phyloP scores from a whole-genome alignment of 92 coral and sea anemone genomes.

The Pocillopora meandrina region DNA sequence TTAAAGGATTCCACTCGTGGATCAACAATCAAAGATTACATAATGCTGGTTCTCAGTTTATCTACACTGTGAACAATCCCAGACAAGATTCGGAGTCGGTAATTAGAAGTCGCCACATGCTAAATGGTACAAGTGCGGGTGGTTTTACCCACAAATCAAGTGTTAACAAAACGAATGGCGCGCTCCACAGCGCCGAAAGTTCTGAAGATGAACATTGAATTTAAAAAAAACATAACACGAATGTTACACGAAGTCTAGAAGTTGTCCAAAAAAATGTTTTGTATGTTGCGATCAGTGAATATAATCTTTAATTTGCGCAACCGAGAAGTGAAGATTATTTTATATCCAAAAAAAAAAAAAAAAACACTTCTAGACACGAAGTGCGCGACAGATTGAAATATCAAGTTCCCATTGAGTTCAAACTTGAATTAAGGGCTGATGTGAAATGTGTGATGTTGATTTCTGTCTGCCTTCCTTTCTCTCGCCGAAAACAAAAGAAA shows the following conservation, averaged over 20 bases:
- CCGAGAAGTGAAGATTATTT: neutral
- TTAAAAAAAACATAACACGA: neutral
- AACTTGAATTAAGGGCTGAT: neutral
- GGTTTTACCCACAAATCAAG: constrained; percentile 28
- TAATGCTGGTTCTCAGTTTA: constrained; percentile 43
- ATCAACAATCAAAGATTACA: constrained; percentile 72
- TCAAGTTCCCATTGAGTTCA: constrained; percentile 23
- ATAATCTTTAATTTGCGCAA: constrained; percentile 1
- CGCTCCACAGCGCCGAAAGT: constrained; percentile 43
- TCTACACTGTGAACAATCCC: constrained; percentile 45
- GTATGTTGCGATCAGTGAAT: neutral
- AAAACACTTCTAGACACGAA: neutral
- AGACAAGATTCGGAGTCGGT: constrained; percentile 67
- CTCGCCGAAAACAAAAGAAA: neutral
- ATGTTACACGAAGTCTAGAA: neutral
- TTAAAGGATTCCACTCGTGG: constrained; percentile 74
- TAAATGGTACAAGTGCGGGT: constrained; percentile 65
- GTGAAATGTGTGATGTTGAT: neutral
- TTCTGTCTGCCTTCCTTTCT: neutral
- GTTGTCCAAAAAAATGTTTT: neutral
- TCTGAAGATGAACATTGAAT: constrained; percentile 71
- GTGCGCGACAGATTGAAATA: constrained; percentile 9
- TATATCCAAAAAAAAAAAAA: neutral
- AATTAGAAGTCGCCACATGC: constrained; percentile 65
- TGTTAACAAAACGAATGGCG: constrained; percentile 59